Conservation (phyloP, 1,140 invertebrate species). For the Panagrolaimus sp. region DNA sequence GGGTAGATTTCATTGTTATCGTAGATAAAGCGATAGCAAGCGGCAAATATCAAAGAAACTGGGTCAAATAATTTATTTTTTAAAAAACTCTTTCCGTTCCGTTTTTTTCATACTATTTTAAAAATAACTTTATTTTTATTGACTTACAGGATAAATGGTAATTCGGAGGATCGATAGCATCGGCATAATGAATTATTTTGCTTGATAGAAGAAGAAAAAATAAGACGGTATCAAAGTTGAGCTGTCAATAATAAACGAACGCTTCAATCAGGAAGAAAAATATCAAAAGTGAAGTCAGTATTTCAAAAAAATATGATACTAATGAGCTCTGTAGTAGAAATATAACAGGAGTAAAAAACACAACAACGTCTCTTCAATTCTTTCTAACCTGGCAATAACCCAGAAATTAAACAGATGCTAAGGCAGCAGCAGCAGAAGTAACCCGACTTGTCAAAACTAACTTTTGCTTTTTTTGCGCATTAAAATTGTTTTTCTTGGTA, state of each 20-base stretch:
- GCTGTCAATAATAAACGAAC: background rate
- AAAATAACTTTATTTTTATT: too few relatives aligned
- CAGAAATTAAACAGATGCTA: too few relatives aligned
- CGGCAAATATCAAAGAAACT: background rate
- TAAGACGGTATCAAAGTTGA: too few relatives aligned
- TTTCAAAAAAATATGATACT: background rate
- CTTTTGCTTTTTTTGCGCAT: too few relatives aligned
- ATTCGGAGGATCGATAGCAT: slow-evolving; percentile 17
- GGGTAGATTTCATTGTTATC: background rate
- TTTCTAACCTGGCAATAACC: too few relatives aligned
- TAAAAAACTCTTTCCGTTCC: too few relatives aligned
- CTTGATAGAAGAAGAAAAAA: background rate
- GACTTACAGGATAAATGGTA: slow-evolving; percentile 17
- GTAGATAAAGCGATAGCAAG: background rate
- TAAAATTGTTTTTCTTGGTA: background rate
- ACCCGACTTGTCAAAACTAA: too few relatives aligned
- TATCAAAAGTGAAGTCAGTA: background rate
- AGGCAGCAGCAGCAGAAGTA: too few relatives aligned
- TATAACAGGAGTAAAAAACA: too few relatives aligned
- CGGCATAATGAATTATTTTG: slow-evolving; percentile 3
- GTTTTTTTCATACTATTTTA: too few relatives aligned
- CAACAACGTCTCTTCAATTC: too few relatives aligned
- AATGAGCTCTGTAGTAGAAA: background rate
- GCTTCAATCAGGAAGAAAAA: background rate
- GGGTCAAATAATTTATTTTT: too few relatives aligned